Conservation (phyloP, 2,797 vertebrate genomes). For the Buceros bicornis region DNA sequence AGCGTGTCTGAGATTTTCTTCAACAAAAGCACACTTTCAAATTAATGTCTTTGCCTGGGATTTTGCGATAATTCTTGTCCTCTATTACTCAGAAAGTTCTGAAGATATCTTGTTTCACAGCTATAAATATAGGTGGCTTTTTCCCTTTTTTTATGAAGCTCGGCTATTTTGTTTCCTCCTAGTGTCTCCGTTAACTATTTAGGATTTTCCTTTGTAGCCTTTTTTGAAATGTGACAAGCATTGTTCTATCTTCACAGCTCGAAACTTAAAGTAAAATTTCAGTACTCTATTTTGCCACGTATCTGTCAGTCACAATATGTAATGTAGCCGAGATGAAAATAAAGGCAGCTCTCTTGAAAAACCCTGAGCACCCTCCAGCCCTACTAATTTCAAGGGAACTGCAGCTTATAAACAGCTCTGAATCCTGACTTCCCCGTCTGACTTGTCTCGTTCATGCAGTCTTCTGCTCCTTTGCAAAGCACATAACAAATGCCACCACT, state of each 20-base stretch:
- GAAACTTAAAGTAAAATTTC: constrained; percentile 40
- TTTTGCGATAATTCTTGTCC: constrained; percentile 50
- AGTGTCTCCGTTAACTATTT: constrained; percentile 9
- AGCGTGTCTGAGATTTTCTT: neutral
- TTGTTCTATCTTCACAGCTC: constrained; percentile 28
- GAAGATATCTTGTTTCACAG: constrained; percentile 12
- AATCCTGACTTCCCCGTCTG: neutral
- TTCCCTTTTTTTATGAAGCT: neutral
- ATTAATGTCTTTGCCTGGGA: constrained; percentile 15
- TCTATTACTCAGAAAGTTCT: constrained; percentile 34
- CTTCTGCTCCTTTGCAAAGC: neutral
- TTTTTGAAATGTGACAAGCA: constrained; percentile 42
- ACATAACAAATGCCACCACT: neutral
- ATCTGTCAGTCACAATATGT: neutral
- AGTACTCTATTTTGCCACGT: constrained; percentile 1
- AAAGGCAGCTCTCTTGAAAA: neutral
- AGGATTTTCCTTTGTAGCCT: constrained; percentile 44
- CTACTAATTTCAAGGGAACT: neutral
- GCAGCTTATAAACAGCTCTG: neutral
- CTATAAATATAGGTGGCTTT: neutral
- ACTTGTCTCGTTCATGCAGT: neutral
- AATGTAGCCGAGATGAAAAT: constrained; percentile 17
- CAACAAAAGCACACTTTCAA: neutral
- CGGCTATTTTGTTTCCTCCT: constrained; percentile 38
- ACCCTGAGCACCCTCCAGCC: neutral